Evolutionary conservation across 2,888 invertebrate genomes (phyloP).

Genomic region (Leptopilina syphax): DNA sequence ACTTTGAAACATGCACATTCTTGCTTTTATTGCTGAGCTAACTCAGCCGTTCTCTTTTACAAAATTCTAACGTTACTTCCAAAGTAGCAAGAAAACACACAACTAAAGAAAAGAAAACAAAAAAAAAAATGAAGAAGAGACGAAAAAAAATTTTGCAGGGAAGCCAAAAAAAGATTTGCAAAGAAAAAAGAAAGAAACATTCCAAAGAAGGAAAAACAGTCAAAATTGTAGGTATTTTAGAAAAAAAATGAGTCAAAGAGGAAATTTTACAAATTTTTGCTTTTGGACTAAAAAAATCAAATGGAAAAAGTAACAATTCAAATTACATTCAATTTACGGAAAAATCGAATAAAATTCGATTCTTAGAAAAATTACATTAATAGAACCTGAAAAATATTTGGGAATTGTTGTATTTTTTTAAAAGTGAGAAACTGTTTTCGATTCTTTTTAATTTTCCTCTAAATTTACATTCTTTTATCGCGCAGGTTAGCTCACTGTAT

Average conservation of each 20-base stretch:
- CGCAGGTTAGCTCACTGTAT: conserved; percentile 1
- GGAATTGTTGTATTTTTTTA: not conserved
- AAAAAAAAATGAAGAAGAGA: not conserved
- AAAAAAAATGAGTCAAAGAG: too few species aligned
- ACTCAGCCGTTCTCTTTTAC: conserved; percentile 39
- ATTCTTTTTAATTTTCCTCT: not conserved
- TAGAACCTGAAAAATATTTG: not conserved
- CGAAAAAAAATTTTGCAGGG: not conserved
- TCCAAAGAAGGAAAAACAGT: too few species aligned
- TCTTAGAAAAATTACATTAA: not conserved
- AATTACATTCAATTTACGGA: too few species aligned
- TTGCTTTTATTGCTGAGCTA: conserved; percentile 39
- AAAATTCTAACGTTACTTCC: conserved; percentile 33
- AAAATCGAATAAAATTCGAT: too few species aligned
- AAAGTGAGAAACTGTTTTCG: not conserved
- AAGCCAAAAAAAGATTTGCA: too few species aligned
- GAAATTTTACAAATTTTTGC: too few species aligned
- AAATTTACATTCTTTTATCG: conserved; percentile 8
- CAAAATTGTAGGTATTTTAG: too few species aligned
- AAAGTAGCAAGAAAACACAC: conserved; percentile 28
- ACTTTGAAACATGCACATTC: conserved; percentile 41
- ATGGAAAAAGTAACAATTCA: too few species aligned
- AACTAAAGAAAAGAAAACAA: conserved; percentile 6
- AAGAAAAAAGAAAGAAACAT: too few species aligned
- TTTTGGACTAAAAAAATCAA: too few species aligned